Evolutionary conservation across 2,888 invertebrate genomes (phyloP).

Genomic region (Uloborus plumipes): DNA sequence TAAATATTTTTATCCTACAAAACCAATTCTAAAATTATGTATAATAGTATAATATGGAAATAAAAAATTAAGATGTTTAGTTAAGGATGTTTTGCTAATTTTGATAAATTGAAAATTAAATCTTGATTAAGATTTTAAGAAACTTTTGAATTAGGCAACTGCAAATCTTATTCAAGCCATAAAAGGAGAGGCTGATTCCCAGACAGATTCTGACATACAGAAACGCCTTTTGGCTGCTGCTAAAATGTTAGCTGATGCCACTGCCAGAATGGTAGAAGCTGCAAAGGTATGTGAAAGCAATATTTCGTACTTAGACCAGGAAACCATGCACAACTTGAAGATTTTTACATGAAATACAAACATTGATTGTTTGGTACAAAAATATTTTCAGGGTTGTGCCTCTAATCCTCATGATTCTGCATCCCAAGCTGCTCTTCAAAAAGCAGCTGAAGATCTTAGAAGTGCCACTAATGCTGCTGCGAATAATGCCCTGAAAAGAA

Average conservation of each 20-base stretch:
- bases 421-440: constrained; percentile 85
- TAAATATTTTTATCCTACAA: too few relatives aligned
- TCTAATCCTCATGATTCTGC: constrained; percentile 84
- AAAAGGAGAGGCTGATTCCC: constrained; percentile 91
- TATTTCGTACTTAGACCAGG: too few relatives aligned
- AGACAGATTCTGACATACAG: constrained; percentile 89
- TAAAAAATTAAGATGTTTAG: not conserved
- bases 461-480: constrained; percentile 89
- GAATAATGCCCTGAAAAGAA: constrained; percentile 82
- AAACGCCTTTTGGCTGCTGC: constrained; percentile 93
- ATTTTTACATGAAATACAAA: too few relatives aligned
- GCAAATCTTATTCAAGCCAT: constrained; percentile 94
- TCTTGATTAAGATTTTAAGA: not conserved
- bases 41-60: too few relatives aligned
- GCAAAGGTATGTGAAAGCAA: constrained; percentile 76
- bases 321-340: too few relatives aligned
- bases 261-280: constrained; percentile 96
- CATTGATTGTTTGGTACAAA: not conserved
- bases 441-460: constrained; percentile 93
- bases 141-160: constrained; percentile 77
- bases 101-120: too few relatives aligned
- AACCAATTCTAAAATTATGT: too few relatives aligned
- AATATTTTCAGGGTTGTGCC: constrained; percentile 80
- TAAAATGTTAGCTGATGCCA: constrained; percentile 93
- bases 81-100: not conserved